Base-by-base conservation (phyloP, 2,113 vertebrate species). In the Mastomys coucha region DNA sequence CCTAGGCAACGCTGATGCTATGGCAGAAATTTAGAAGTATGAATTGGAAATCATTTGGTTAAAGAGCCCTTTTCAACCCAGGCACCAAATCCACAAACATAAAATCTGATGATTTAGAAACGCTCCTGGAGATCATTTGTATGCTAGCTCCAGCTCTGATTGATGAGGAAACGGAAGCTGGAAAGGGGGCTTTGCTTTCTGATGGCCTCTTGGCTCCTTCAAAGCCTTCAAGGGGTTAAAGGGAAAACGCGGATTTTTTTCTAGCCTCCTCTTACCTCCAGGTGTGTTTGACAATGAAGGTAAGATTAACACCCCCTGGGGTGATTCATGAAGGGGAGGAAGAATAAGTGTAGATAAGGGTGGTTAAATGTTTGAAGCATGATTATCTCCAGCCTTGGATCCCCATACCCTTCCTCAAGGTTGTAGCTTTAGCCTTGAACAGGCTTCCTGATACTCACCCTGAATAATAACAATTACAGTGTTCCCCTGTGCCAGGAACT, bases 1-100 rank as follows among this genome's bases (percentile, higher is more conserved):
- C 89, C 96, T 89, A 87, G 86, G 89, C 82, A 86, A 94, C 36
- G 0, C 56, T 28, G 70, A 17, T 19, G 91, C 86, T 65, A 42
- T 91, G 56, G 9, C 42, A 90, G 93, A 92, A 36, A 81, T 69
- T 86, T 49, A 77, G 9, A 86, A 75, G 65, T 75, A 49, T 91
- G 91, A 96, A 84, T 36, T 87, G 88, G 58, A 91, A 96, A 80
- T 94, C 69, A 53, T 95, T 75, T 91, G 60, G 11, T 89, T 87
- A 31, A 86, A 76, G 63, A 96, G 24, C 42, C 19, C 45, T 92
- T 95, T 85, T 56, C 31, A 22, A 84, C 56, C 70, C 53, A 80
- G 88, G 53, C 60, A 39, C 60, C 75, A 86, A 67, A 73, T 33
- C 92, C 56, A 69, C 85, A 93, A 72, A 81, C 80, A 76, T 36